Evolutionary conservation across 2,797 vertebrate species (phyloP), one percentile per base, ranked within the genome.

Genomic region (Meda fulgida): DNA sequence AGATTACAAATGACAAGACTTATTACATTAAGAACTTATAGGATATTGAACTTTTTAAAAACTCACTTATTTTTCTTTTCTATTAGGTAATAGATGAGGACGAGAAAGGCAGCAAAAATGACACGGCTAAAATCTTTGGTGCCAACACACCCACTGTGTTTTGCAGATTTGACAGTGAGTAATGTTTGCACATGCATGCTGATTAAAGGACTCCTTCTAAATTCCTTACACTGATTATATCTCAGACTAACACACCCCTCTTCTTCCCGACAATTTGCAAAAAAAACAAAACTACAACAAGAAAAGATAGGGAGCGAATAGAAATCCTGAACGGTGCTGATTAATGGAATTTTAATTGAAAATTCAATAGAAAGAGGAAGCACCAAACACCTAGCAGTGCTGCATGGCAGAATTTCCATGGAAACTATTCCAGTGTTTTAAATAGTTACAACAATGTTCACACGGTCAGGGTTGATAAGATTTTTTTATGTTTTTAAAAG

Each of bases 111-210:
- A 95, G 93, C 85, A 95, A 93, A 91, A 95, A 91, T 76, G 96
- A 96, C 9, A 93, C 95, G 83, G 93, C 96, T 87, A 93, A 93
- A 11, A 88, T 95, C 78, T 99, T 99, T 86, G 97, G 97, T 87
- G 97, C 97, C 88, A 99, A 97, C 92, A 98, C 98, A 0, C 98
- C 98, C 65, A 97, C 96, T 3, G 94, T 99, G 90, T 99, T 97
- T 92, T 99, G 98, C 90, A 93, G 94, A 86, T 99, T 99, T 84
- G 94, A 92, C 90, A 93, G 98, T 99, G 93, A 94, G 98, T 94
- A 75, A 66, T 76, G 69, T 83, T 77, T 91, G 91, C 89, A 43
- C 16, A 86, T 88, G 87, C 34, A 78, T 84, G 16, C 53, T 81
- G 73, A 85, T 80, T 87, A 90, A 87, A 84, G 29, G 70, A 69